phyloP scores from a whole-genome alignment of 2,113 vertebrate species.

The Oxyruncus cristatus region DNA sequence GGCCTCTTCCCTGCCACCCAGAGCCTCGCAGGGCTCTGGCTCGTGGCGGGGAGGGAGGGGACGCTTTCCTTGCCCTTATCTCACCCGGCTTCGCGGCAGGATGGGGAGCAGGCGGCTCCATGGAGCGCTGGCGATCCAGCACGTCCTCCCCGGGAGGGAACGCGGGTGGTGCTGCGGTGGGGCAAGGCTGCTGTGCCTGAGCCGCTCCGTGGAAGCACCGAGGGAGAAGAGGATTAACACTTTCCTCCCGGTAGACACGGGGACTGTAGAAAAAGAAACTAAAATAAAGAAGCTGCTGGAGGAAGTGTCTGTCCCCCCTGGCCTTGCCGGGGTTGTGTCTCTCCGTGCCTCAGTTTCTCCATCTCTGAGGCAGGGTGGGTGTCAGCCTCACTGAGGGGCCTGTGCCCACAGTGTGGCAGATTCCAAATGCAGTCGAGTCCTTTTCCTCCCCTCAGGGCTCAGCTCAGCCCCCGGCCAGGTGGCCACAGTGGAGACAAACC shows the following conservation, averaged over 20 bases:
- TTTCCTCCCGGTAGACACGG: fast-evolving
- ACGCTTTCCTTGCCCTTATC: background rate
- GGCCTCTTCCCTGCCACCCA: background rate
- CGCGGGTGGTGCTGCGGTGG: background rate
- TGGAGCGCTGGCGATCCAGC: fast-evolving
- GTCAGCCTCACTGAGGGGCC: background rate
- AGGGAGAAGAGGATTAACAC: fast-evolving
- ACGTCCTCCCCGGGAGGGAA: background rate
- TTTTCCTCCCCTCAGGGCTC: background rate
- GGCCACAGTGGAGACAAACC: fast-evolving
- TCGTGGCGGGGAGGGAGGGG: background rate
- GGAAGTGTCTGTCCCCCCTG: fast-evolving
- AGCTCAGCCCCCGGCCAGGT: fast-evolving
- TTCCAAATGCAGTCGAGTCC: fast-evolving
- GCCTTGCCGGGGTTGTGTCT: fast-evolving
- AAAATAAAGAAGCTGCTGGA: fast-evolving
- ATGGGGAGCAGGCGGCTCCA: background rate
- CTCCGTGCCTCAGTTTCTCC: background rate
- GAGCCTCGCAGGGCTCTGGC: background rate
- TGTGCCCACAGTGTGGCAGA: background rate
- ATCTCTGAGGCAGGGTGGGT: fast-evolving
- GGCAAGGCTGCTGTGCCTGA: background rate
- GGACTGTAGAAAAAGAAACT: fast-evolving
- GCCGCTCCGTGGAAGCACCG: background rate
- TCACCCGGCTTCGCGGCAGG: background rate